Evolutionary conservation across 2,888 invertebrate genomes (phyloP), one percentile per base, ranked within the genome.

Genomic region (Argynnis bischoffii): DNA sequence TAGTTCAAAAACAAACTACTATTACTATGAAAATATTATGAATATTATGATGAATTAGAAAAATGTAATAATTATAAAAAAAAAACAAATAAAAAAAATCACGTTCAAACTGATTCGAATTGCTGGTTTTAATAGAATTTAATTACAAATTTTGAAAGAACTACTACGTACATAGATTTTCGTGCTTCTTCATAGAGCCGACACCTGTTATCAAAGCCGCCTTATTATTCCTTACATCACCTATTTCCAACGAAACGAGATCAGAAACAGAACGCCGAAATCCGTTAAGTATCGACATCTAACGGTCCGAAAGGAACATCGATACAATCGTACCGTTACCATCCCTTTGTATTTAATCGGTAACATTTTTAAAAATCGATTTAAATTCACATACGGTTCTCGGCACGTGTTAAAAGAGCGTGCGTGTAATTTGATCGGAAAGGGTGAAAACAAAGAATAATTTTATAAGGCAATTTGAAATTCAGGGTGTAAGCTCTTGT

Each of bases 391-490:
- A 71, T 73, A 78, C 72, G 76, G 78, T 77, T 67, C 74, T 63
- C 72, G 88, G 88, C 90, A 90, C 89, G 89, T 86, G 89, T 85
- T 79, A 71, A 69, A 73, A 77, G 79, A 80, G 85, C 92, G 91
- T 90, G 90, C 85, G 80, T 80, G 72, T 81, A 77, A 75, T 79
- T 80, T 87, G 83, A 91, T 91, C 90, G 88, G 86, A 89, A 89
- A 89, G 85, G 87, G 86, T 86, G 83, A 88, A 88, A 87, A 86
- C 82, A 82, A 82, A 83, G 88, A 88, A 86, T 88, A 84, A 82
- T 87, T 86, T 87, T 83, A 85, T 86, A 82, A 81, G 81, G 84
- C 87, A 81, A 88, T 90, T 81, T 84, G 71, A 83, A 84, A 92
- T 92, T 89, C 92, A 87, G 87, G 85, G 83, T 85, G 87, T 84